Evolutionary conservation across 1,140 invertebrate species (phyloP), one percentile per base, ranked within the genome.

Genomic region (Eueides isabella): DNA sequence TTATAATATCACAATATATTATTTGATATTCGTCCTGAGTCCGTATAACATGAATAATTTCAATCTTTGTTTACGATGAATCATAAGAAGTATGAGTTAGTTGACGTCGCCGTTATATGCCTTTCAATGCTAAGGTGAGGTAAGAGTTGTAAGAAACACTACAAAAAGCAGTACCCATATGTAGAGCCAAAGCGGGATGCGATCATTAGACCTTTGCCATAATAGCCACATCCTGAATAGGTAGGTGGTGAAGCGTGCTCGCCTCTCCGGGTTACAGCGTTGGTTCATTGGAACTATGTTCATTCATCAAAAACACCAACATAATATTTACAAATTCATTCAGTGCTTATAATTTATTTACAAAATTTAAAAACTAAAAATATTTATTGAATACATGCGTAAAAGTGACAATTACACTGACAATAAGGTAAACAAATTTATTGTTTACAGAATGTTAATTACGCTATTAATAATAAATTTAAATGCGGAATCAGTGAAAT

Each of bases 161-260:
- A 78, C 77, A 91, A 92, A 90, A 92, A 92, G 76, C 72, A 68
- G 88, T 77, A 84, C 75, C 81, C 84, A 83, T 82, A 83, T 83
- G 85, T 86, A 84, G 72, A 67, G 65, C 85, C 88, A 89, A 86
- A 90, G 71, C 76, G 80, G 85, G 91, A 85, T 79, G 80, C 85
- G 83, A 87, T 91, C 91, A 91, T 92, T 92, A 92, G 90, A 89
- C 76, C 83, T 85, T 84, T 76, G 82, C 91, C 91, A 91, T 92
- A 92, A 92, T 78, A 76, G 90, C 84, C 77, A 85, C 86, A 89
- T 90, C 90, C 91, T 90, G 88, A 88, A 91, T 89, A 89, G 88
- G 87, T 86, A 89, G 85, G 87, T 89, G 87, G 83, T 77, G 80
- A 88, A 87, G 89, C 87, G 89, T 90, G 87, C 89, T 76, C 80